Conservation (phyloP, 2,113 vertebrate genomes). For the Hiodon tergisus region DNA sequence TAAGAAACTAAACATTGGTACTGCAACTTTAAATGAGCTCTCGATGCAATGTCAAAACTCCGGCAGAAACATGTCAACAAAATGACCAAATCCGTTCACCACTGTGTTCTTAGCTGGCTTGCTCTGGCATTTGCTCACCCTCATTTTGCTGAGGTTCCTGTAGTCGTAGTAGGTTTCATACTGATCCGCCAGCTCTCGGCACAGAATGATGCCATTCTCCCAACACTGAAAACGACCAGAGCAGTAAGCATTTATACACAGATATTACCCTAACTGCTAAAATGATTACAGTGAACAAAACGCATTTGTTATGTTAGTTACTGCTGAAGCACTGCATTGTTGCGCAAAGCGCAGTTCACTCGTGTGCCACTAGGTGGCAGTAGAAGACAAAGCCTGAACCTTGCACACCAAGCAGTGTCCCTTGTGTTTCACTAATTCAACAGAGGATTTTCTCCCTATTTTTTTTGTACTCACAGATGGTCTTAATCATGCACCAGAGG, state of each 20-base stretch:
- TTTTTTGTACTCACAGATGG: constrained; percentile 50
- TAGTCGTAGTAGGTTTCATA: constrained; percentile 97
- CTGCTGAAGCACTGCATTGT: neutral
- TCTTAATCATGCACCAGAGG: constrained; percentile 35
- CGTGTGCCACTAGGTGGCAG: constrained; percentile 50
- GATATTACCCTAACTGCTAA: neutral
- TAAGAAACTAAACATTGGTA: too few species aligned
- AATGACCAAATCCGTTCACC: too few species aligned
- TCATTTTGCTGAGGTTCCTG: constrained; percentile 97
- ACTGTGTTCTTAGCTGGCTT: too few species aligned
- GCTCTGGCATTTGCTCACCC: constrained; percentile 63
- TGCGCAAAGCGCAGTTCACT: neutral
- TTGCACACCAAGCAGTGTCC: constrained; percentile 29
- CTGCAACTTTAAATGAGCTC: too few species aligned
- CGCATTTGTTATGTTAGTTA: neutral
- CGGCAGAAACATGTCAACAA: too few species aligned
- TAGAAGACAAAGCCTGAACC: constrained; percentile 29
- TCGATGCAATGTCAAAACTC: too few species aligned
- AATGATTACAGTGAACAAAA: constrained; percentile 7
- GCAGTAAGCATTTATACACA: constrained; percentile 21
- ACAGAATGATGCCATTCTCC: constrained; percentile 96
- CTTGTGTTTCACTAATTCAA: constrained; percentile 53
- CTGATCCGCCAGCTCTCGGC: constrained; percentile 93
- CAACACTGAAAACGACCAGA: constrained; percentile 74
- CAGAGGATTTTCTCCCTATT: constrained; percentile 44